Evolutionary conservation across 1,140 invertebrate species (phyloP), one percentile per base, ranked within the genome.

Genomic region (Arctopsyche grandis): DNA sequence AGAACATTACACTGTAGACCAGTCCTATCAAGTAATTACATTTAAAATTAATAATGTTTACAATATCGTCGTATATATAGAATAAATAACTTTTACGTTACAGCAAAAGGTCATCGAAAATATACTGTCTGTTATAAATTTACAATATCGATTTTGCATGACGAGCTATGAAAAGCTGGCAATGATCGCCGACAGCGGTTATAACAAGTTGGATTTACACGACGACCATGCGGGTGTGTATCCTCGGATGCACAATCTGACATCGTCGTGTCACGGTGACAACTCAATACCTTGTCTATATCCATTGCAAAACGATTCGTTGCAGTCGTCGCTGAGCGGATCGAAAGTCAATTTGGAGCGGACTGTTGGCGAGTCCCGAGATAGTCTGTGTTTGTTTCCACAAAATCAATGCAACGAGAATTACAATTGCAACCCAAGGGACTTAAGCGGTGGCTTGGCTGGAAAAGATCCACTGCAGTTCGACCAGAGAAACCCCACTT

Each of bases 61-160:
- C 12, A 46, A 7, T 7, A 46, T 46, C 5, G 12, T 46, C 44
- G 12, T 46, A 46, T n/a, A n/a, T 9, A 10, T 63, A 63, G 58
- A 63, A 63, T 63, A 16, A 63, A 63, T 63, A 21, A 63, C 7
- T 63, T 63, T 66, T 43, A n/a, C 60, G 19, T 76, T 76, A 21
- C 56, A 76, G 74, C n/a, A 76, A 22, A 63, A 44, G 7, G 56
- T 76, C 12, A 21, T 76, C 22, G 74, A 76, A 22, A 63, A 63
- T 43, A 76, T 76, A 16, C 29, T 76, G 19, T 76, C 74, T 1
- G n/a, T 76, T n/a, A 29, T 76, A 21, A 76, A 76, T 66, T 3
- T 63, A 10, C 74, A 76, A n/a, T 76, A 76, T 46, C 24, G 58
- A 43, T 76, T 76, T 46, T 76, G 74, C 43, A 44, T 76, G 56